These are phyloP conservation scores for Drosophila paranaensis DNA, from an alignment of 2,888 invertebrate species.

Conservation along the genomic window DNA sequence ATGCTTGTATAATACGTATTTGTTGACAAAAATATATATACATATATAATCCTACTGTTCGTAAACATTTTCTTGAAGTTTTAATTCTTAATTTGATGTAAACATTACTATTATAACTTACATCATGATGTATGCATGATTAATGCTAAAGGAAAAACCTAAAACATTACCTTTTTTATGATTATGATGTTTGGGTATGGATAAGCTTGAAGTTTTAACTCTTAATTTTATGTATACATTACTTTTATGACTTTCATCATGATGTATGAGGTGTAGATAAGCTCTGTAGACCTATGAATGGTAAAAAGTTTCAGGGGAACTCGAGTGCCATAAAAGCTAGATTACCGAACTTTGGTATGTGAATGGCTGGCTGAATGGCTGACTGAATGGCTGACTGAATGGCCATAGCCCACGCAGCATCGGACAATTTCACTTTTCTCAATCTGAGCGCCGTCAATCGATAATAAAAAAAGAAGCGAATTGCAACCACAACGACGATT, in stretches of 20 bases:
- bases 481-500: slow-evolving; percentile 37
- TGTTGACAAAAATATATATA: neutral
- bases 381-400: neutral
- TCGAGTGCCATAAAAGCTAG: neutral
- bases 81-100: neutral
- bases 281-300: neutral
- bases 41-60: neutral
- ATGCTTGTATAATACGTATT: neutral
- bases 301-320: neutral
- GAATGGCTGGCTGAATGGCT: neutral
- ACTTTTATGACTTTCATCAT: neutral
- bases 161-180: neutral
- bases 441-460: slow-evolving; percentile 7
- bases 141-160: neutral
- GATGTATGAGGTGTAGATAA: neutral
- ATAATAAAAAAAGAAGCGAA: slow-evolving; percentile 9
- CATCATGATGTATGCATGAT: slow-evolving; percentile 1
- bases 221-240: neutral
- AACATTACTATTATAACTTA: neutral
- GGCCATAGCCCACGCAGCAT: neutral
- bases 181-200: neutral
- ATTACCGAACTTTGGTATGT: neutral
- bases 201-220: neutral
- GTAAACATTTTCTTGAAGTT: too few relatives aligned
- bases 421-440: slow-evolving; percentile 24